These are phyloP conservation scores for Phoxinus phoxinus DNA, from an alignment of 2,113 vertebrate species.

Conservation along the genomic window DNA sequence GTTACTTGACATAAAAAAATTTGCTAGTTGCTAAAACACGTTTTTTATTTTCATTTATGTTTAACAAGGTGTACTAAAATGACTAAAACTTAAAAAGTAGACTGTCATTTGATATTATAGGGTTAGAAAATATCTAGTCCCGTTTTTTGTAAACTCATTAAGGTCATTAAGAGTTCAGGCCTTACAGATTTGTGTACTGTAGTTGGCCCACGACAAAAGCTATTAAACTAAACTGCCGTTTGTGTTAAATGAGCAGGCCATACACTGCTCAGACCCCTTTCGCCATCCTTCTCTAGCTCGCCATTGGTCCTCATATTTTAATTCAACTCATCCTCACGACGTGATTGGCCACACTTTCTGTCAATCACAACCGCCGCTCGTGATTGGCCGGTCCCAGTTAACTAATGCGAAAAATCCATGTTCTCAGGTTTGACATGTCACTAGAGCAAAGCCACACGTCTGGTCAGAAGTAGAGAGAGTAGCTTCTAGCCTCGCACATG, in stretches of 20 bases:
- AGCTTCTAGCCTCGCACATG: background rate
- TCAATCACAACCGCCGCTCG: conserved; percentile 56
- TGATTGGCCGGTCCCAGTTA: conserved; percentile 67
- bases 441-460: conserved; percentile 65
- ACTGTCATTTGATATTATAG: too few relatives aligned
- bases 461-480: conserved; percentile 49
- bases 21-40: too few relatives aligned
- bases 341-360: conserved; percentile 63
- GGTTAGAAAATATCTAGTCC: background rate
- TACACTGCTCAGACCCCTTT: background rate
- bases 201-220: background rate
- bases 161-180: background rate
- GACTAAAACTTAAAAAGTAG: background rate
- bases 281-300: background rate
- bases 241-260: background rate
- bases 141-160: background rate
- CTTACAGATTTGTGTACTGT: background rate
- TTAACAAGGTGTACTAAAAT: background rate
- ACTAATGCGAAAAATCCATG: conserved; percentile 74
- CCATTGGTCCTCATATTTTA: conserved; percentile 42
- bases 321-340: conserved; percentile 3
- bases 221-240: conserved; percentile 28
- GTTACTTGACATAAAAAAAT: background rate
- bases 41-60: too few relatives aligned
- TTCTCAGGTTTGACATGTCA: conserved; percentile 76